These are phyloP conservation scores for Numenius phaeopus DNA, from an alignment of 2,797 vertebrate genomes.

Conservation along the genomic window DNA sequence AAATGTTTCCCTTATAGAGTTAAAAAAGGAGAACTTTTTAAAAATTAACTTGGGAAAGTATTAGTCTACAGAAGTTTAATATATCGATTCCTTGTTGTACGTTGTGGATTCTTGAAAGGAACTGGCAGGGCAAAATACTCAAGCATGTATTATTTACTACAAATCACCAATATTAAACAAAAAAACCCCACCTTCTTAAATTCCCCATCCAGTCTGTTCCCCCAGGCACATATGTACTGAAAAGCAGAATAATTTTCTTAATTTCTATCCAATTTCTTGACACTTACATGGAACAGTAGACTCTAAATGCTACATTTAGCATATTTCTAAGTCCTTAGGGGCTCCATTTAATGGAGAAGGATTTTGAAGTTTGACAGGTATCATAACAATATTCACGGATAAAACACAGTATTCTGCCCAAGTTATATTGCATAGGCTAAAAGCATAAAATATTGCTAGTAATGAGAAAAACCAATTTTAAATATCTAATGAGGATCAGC, in stretches of 20 bases:
- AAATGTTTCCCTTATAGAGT: not conserved
- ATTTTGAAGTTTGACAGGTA: conserved; percentile 35
- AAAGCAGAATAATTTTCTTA: conserved; percentile 43
- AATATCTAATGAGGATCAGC: not conserved
- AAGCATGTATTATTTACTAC: conserved; percentile 36
- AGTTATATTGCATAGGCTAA: not conserved
- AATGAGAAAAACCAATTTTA: not conserved
- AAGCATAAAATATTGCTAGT: not conserved
- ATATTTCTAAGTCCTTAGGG: conserved; percentile 18
- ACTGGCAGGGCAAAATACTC: conserved; percentile 11
- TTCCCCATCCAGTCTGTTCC: not conserved
- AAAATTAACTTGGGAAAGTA: not conserved
- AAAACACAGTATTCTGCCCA: not conserved
- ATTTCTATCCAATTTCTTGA: conserved; percentile 58
- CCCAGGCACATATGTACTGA: conserved; percentile 6
- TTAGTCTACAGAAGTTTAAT: conserved; percentile 40
- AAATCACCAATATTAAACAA: conserved; percentile 41
- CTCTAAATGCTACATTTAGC: conserved; percentile 54
- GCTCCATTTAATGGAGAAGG: not conserved
- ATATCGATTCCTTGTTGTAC: conserved; percentile 15
- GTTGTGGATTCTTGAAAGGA: conserved; percentile 32
- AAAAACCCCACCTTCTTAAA: not conserved
- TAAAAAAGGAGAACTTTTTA: not conserved
- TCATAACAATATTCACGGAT: not conserved
- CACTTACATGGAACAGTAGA: not conserved